These are phyloP conservation scores for Microcaecilia unicolor DNA, from an alignment of 2,797 vertebrate species.

Conservation along the genomic window DNA sequence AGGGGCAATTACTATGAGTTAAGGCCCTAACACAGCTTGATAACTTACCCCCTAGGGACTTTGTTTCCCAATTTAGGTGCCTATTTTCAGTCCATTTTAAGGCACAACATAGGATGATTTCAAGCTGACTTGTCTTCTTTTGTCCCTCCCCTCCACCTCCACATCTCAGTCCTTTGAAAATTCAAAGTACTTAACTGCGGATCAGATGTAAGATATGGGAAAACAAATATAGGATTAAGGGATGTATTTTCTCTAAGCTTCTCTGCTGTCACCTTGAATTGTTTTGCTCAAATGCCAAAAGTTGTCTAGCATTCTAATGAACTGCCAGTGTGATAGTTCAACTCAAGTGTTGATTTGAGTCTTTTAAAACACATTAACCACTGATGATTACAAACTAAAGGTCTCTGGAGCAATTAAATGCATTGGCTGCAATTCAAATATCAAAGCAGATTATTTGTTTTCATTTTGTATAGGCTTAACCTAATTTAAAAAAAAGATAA, in stretches of 20 bases:
- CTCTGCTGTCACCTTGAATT: conserved; percentile 38
- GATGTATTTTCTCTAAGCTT: conserved; percentile 8
- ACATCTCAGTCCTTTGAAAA: neutral
- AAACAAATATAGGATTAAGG: neutral
- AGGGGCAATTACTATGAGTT: too few relatives aligned
- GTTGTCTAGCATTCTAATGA: conserved; percentile 29
- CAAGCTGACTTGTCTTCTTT: neutral
- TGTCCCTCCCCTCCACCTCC: too few relatives aligned
- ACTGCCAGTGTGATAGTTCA: conserved; percentile 24
- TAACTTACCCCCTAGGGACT: too few relatives aligned
- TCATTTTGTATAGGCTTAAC: too few relatives aligned
- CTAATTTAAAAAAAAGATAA: too few relatives aligned
- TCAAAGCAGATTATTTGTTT: conserved; percentile 9
- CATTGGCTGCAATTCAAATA: conserved; percentile 22
- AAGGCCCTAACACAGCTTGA: too few relatives aligned
- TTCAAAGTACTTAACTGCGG: neutral
- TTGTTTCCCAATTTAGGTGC: too few relatives aligned
- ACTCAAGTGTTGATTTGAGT: conserved; percentile 20
- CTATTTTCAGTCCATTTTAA: too few relatives aligned
- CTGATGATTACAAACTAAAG: conserved; percentile 41
- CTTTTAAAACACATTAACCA: conserved; percentile 23
- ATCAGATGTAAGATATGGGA: neutral
- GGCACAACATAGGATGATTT: too few relatives aligned
- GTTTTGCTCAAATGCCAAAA: conserved; percentile 34
- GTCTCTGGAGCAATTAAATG: conserved; percentile 29